These are phyloP conservation scores for Campoletis raptor DNA, from an alignment of 2,888 invertebrate genomes.

Conservation along the genomic window DNA sequence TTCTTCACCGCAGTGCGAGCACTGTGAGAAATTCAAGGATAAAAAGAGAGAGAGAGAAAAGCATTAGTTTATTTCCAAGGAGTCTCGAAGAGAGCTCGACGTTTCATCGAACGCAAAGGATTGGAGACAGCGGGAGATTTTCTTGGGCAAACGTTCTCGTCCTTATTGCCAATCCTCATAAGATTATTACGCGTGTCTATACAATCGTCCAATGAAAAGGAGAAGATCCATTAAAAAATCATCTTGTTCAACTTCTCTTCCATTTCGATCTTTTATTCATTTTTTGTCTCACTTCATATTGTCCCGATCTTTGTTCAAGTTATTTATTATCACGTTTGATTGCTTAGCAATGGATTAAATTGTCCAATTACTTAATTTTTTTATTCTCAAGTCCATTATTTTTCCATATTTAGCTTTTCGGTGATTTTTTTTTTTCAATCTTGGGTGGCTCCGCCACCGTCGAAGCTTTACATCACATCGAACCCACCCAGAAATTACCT, in stretches of 20 bases:
- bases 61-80: constrained; percentile 22
- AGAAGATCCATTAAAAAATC: constrained; percentile 64
- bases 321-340: not conserved
- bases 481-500: constrained; percentile 38
- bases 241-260: constrained; percentile 46
- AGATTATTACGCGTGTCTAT: constrained; percentile 60
- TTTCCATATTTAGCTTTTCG: not conserved
- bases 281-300: not conserved
- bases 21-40: not conserved
- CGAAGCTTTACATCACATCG: constrained; percentile 34
- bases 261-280: not conserved
- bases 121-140: constrained; percentile 24
- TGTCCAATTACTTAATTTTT: not conserved
- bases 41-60: not conserved
- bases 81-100: constrained; percentile 12
- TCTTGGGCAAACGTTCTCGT: constrained; percentile 24
- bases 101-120: constrained; percentile 22
- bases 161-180: constrained; percentile 47
- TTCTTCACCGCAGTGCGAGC: not conserved
- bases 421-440: not conserved
- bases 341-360: not conserved
- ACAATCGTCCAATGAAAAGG: not conserved
- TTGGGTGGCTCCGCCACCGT: constrained; percentile 29
- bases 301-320: not conserved
- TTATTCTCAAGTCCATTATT: no score